Conservation (phyloP, 2,113 vertebrate species). For the Ifrita kowaldi region DNA sequence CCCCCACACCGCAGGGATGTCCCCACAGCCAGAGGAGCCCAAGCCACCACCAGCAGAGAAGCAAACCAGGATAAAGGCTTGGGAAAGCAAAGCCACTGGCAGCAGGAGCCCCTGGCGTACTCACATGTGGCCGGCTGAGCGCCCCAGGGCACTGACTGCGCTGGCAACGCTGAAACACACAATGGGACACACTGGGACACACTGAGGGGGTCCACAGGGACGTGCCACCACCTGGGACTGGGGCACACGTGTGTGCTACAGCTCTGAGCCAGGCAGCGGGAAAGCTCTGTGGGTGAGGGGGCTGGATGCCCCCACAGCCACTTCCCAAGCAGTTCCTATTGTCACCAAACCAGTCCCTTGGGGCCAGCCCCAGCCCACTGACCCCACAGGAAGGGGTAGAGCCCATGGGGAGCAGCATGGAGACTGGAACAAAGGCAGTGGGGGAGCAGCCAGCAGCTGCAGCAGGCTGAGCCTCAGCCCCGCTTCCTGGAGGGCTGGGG, state of each 20-base stretch:
- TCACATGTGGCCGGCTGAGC: conserved; percentile 85
- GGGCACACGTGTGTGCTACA: accelerated
- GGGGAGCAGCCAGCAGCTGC: not conserved
- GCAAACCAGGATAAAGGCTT: not conserved
- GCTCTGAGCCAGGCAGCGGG: not conserved
- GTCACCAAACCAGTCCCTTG: not conserved
- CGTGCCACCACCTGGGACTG: not conserved
- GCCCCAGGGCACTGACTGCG: conserved; percentile 73
- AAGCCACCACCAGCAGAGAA: not conserved
- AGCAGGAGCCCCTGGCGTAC: conserved; percentile 59
- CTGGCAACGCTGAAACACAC: conserved; percentile 74
- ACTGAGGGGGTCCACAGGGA: not conserved
- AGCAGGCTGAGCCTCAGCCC: not conserved
- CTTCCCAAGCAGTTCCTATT: not conserved
- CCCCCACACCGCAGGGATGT: not conserved
- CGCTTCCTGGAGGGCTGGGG: not conserved
- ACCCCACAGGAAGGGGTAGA: not conserved
- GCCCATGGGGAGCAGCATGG: not conserved
- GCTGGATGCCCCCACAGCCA: not conserved
- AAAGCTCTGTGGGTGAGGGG: not conserved
- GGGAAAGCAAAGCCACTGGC: not conserved
- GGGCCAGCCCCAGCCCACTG: not conserved
- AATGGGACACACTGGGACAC: not conserved
- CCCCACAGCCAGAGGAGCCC: not conserved
- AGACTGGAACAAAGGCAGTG: not conserved